Conservation (phyloP, 2,113 vertebrate species). For the Poeciliopsis prolifica region DNA sequence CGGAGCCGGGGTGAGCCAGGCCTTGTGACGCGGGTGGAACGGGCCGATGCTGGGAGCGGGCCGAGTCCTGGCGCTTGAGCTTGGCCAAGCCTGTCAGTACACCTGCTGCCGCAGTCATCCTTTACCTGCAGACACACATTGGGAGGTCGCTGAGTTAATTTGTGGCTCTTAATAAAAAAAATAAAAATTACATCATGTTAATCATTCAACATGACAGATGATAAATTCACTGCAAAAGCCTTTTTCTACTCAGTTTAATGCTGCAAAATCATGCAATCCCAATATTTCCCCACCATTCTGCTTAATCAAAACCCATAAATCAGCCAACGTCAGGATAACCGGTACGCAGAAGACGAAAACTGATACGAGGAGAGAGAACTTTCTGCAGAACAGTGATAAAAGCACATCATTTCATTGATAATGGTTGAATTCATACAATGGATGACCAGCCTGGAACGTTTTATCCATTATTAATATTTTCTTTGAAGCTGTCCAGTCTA, state of each 20-base stretch:
- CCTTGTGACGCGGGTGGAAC: slow-evolving; percentile 58
- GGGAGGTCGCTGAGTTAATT: neutral
- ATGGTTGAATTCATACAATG: neutral
- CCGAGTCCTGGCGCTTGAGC: slow-evolving; percentile 95
- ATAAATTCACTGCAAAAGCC: neutral
- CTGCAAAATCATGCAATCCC: neutral
- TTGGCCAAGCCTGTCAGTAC: slow-evolving; percentile 97
- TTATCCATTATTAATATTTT: neutral
- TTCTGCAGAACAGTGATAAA: neutral
- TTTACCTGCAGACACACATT: slow-evolving; percentile 55
- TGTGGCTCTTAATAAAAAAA: neutral
- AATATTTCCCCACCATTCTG: neutral
- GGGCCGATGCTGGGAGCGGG: slow-evolving; percentile 90
- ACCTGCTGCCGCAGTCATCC: slow-evolving; percentile 96
- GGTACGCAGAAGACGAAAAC: no score
- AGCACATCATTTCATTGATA: neutral
- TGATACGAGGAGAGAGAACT: neutral
- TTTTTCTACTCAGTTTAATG: neutral
- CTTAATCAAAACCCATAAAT: neutral
- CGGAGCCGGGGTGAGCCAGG: slow-evolving; percentile 70
- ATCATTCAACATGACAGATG: neutral
- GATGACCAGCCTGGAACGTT: neutral
- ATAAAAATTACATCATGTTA: no score
- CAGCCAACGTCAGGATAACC: neutral
- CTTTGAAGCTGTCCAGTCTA: neutral